Evolutionary conservation across 2,888 invertebrate genomes (phyloP).

Genomic region (Ophioninae sp.): DNA sequence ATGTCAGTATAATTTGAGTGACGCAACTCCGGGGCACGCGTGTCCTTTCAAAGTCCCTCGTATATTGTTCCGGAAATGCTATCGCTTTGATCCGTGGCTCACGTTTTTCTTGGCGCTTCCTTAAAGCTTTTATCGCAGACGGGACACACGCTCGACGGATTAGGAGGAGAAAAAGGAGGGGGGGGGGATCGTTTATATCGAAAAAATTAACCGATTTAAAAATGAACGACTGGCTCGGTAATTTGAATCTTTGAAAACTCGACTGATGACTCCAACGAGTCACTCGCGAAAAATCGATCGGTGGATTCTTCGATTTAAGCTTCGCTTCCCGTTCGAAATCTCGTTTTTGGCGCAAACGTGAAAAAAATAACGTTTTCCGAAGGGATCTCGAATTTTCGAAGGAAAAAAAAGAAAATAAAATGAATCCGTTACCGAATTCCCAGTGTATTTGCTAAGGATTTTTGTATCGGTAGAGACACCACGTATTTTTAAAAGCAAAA

Average conservation of each 20-base stretch:
- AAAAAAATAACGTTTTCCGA: too few relatives aligned
- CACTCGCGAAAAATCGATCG: background rate
- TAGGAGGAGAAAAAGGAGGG: too few relatives aligned
- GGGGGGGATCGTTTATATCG: background rate
- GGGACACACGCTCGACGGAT: background rate
- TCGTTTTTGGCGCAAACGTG: background rate
- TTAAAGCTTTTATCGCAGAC: constrained; percentile 28
- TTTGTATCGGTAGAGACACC: background rate
- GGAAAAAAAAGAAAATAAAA: too few relatives aligned
- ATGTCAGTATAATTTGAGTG: constrained; percentile 51
- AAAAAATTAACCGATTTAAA: background rate
- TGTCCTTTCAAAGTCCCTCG: constrained; percentile 11
- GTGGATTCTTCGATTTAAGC: background rate
- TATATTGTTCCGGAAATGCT: constrained; percentile 52
- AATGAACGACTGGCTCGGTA: background rate
- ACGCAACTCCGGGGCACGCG: constrained; percentile 37
- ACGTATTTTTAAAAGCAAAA: constrained; percentile 37
- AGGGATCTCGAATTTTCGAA: too few relatives aligned
- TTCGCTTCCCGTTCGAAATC: background rate
- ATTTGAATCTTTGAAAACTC: background rate
- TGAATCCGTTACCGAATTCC: background rate
- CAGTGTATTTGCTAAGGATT: constrained; percentile 12
- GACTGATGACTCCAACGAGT: background rate
- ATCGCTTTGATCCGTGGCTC: constrained; percentile 30
- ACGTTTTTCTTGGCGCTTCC: constrained; percentile 44